phyloP scores from a whole-genome alignment of 2,797 vertebrate genomes.

The Picus viridis region DNA sequence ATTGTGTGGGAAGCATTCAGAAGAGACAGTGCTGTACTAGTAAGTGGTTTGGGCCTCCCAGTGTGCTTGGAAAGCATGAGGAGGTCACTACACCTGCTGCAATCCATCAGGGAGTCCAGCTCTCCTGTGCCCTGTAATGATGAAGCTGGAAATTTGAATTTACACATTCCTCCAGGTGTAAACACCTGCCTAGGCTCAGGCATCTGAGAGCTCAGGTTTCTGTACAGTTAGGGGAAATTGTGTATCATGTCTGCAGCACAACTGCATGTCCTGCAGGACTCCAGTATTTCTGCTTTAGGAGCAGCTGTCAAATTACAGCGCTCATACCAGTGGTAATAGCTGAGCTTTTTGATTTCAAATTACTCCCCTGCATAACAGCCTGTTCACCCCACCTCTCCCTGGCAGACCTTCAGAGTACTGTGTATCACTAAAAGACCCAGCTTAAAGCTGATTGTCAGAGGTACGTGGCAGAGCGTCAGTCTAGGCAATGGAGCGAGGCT shows the following conservation, averaged over 20 bases:
- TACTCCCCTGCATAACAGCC: not conserved
- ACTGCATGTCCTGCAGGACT: not conserved
- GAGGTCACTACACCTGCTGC: not conserved
- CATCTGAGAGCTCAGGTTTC: not conserved
- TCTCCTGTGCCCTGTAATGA: not conserved
- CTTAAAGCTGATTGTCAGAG: not conserved
- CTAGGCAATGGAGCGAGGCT: not conserved
- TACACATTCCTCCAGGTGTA: accelerated
- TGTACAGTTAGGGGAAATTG: accelerated
- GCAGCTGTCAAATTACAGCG: not conserved
- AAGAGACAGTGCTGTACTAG: accelerated
- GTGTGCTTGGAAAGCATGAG: not conserved
- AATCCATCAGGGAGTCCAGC: not conserved
- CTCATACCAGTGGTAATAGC: not conserved
- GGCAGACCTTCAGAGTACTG: not conserved
- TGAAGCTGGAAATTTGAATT: not conserved
- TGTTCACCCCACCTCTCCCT: not conserved
- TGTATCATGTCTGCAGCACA: accelerated
- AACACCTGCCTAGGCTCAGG: not conserved
- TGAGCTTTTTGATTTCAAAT: not conserved
- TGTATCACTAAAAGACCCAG: not conserved
- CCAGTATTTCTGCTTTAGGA: not conserved
- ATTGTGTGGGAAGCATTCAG: not conserved
- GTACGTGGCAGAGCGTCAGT: not conserved
- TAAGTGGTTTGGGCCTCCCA: not conserved